Percentiles rank a stretch among this genome's conserved stretches.
phyloP scores from a whole-genome alignment of 2,888 invertebrate genomes.

The Carcina quercana region DNA sequence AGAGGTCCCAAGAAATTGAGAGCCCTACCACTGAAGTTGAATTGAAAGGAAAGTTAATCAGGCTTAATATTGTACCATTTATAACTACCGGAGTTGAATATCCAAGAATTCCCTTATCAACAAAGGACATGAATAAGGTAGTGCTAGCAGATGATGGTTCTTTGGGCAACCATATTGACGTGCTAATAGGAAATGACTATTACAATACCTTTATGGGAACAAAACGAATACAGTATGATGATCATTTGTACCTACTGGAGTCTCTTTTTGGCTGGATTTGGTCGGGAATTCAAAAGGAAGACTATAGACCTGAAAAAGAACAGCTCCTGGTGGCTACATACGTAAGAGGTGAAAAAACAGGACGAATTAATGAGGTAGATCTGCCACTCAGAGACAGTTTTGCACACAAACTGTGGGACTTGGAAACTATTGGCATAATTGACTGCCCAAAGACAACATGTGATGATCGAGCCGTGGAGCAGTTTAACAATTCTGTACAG shows the following conservation, averaged over 20 bases:
- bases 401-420: constrained; percentile 4
- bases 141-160: constrained; percentile 16
- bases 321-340: no score
- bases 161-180: constrained; percentile 10
- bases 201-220: constrained; percentile 15
- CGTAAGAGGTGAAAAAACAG: no score
- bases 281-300: no score
- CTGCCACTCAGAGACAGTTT: constrained; percentile 9
- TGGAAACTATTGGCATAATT: constrained; percentile 2
- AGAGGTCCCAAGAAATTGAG: constrained; percentile 1
- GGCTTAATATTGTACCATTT: not conserved
- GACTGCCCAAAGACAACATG: constrained; percentile 1
- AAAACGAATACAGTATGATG: constrained; percentile 9
- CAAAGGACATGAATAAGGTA: not conserved
- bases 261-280: constrained; percentile 19
- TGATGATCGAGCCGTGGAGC: constrained; percentile 3
- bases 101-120: not conserved
- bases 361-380: constrained; percentile 11
- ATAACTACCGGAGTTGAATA: not conserved
- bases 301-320: no score
- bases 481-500: constrained; percentile 10
- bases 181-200: constrained; percentile 19
- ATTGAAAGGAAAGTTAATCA: not conserved
- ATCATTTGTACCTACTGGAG: constrained; percentile 14
- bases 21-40: not conserved